Evolutionary conservation across 1,140 invertebrate genomes (phyloP), one percentile per base, ranked within the genome.

Genomic region (Drosophila paulistorum): DNA sequence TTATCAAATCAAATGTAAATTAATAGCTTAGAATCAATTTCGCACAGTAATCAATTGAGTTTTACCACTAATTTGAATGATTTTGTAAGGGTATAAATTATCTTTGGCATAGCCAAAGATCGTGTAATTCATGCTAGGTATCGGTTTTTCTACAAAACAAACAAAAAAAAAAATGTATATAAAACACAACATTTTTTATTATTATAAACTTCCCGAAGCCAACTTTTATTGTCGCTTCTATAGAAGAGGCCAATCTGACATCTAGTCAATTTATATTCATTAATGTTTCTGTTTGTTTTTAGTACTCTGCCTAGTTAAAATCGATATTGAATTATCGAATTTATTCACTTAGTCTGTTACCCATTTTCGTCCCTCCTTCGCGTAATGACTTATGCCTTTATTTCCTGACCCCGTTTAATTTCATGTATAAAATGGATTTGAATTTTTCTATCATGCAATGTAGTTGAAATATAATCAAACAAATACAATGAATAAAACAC

Each of bases 341-440:
- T 74, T 63, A 42, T 51, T 51, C 45, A 71, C 70, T 75, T 91
- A 91, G 89, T 91, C 89, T 91, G 89, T 91, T 91, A 91, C 89
- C 89, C 89, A 79, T 77, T 51, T 20, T 11, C 20, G 37, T 9
- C 10, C 9, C 17, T 10, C 17, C 17, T 2, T 11, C 10, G 45
- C 37, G 2, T n/a, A 11, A 39, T 39, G 37, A 13, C 14, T 45
- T 45, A 45, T 77, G 67, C 71, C 42, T 74, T 74, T 74, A 54
- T 81, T 71, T 67, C 79, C 79, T 74, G 30, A 59, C 57, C 35
- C 35, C 17, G 14, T 59, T 59, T 59, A 69, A 71, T 77, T 77
- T 79, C 60, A 73, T 90, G 70, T 68, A 66, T 70, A 58, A 68
- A 68, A 74, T 66, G 45, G 45, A 71, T 77, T 74, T 77, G 81